Evolutionary conservation across 2,113 vertebrate genomes (phyloP).

Genomic region (Elephas maximus): DNA sequence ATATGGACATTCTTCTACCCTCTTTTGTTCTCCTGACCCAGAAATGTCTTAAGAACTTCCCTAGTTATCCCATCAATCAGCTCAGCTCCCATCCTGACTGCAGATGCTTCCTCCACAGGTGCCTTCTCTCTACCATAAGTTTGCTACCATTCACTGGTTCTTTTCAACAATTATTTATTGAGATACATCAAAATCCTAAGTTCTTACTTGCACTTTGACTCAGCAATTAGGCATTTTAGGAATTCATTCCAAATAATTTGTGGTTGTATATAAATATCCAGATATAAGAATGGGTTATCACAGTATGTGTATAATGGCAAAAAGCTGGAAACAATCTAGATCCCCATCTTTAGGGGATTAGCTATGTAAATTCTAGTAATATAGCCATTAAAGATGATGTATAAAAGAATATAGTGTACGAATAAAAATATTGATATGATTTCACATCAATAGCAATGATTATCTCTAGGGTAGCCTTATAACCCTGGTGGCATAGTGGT

Average conservation of each 20-base stretch:
- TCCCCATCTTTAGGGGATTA: neutral
- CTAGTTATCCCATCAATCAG: neutral
- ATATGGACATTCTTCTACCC: neutral
- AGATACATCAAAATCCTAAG: constrained; percentile 8
- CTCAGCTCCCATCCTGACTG: neutral
- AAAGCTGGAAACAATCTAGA: neutral
- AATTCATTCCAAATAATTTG: neutral
- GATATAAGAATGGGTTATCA: neutral
- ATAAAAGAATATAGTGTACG: neutral
- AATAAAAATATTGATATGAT: neutral
- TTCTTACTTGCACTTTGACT: constrained; percentile 44
- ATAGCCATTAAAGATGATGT: neutral
- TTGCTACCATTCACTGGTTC: neutral
- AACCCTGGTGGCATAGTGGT: neutral
- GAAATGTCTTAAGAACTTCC: constrained; percentile 9
- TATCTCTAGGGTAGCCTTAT: neutral
- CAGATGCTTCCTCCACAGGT: neutral
- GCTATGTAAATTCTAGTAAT: neutral
- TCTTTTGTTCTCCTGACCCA: constrained; percentile 41
- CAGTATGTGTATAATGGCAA: neutral
- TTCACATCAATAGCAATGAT: neutral
- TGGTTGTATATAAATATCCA: neutral
- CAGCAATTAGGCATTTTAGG: neutral
- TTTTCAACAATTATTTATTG: neutral
- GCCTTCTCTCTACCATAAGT: neutral